Evolutionary conservation across 1,140 invertebrate genomes (phyloP).

Genomic region (Drosophila burlai): DNA sequence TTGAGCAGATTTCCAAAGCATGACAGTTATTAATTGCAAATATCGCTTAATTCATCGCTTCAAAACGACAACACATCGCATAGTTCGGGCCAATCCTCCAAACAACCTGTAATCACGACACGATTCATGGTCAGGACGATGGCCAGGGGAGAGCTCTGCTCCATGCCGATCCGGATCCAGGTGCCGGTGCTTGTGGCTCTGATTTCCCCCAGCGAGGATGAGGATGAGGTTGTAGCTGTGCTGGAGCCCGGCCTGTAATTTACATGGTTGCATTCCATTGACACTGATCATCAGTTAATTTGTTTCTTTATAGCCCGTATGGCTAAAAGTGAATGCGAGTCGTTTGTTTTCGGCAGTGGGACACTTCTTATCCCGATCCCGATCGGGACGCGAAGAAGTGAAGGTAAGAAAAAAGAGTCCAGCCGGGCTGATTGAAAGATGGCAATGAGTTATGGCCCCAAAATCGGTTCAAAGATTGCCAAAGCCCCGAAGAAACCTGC

Average conservation of each 20-base stretch:
- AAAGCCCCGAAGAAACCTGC: conserved; percentile 2
- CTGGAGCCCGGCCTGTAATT: conserved; percentile 52
- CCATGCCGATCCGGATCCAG: background rate
- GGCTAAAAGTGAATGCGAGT: conserved; percentile 78
- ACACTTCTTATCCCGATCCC: conserved; percentile 70
- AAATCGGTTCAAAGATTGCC: conserved; percentile 31
- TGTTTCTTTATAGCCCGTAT: conserved; percentile 74
- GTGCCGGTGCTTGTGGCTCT: conserved; percentile 35
- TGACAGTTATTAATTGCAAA: conserved; percentile 85
- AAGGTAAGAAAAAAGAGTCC: conserved; percentile 36
- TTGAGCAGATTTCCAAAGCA: conserved; percentile 78
- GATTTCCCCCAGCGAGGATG: conserved; percentile 39
- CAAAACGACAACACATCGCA: conserved; percentile 80
- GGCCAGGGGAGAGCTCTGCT: conserved; percentile 11
- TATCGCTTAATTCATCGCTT: conserved; percentile 85
- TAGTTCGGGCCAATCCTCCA: conserved; percentile 67
- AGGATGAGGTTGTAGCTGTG: conserved; percentile 2
- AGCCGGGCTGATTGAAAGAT: conserved; percentile 43
- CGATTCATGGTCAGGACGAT: conserved; percentile 49
- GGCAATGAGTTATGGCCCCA: conserved; percentile 47
- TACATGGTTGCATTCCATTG: conserved; percentile 84
- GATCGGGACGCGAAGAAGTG: conserved; percentile 43
- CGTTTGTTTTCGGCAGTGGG: conserved; percentile 80
- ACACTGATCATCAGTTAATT: conserved; percentile 85
- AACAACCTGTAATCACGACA: conserved; percentile 83